phyloP scores from a whole-genome alignment of 1,140 invertebrate species.

The Formica selysi region DNA sequence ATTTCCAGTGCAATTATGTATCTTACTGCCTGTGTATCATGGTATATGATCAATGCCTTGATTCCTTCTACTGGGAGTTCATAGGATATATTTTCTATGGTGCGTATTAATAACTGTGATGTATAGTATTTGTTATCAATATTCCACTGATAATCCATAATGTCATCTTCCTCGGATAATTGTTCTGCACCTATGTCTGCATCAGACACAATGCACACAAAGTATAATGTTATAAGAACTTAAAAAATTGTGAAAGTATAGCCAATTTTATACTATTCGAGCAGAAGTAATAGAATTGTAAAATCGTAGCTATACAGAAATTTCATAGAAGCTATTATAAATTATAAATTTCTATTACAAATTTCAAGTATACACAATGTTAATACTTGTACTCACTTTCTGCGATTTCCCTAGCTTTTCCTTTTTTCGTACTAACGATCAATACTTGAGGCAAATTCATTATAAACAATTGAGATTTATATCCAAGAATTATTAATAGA shows the following conservation, averaged over 20 bases:
- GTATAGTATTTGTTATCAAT: conserved; percentile 91
- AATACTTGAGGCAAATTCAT: conserved; percentile 81
- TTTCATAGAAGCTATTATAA: background rate
- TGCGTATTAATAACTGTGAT: conserved; percentile 87
- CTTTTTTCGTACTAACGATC: conserved; percentile 77
- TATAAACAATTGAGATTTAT: background rate
- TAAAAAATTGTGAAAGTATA: background rate
- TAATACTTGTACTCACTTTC: conserved; percentile 77
- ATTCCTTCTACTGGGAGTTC: conserved; percentile 84
- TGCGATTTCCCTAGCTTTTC: conserved; percentile 81
- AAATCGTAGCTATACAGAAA: background rate
- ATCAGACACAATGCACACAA: conserved; percentile 73
- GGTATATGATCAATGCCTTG: conserved; percentile 88
- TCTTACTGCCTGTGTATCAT: conserved; percentile 87
- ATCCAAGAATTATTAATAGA: background rate
- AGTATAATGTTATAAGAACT: conserved; percentile 19
- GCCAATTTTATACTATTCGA: background rate
- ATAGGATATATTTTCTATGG: conserved; percentile 84
- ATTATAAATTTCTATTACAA: background rate
- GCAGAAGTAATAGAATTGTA: background rate
- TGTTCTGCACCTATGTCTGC: conserved; percentile 83
- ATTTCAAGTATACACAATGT: background rate
- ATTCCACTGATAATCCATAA: conserved; percentile 87
- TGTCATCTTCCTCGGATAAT: conserved; percentile 80
- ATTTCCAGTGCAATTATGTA: conserved; percentile 22